Evolutionary conservation across 2,888 invertebrate genomes (phyloP), one percentile per base, ranked within the genome.

Genomic region (Chaetoderma sp.): DNA sequence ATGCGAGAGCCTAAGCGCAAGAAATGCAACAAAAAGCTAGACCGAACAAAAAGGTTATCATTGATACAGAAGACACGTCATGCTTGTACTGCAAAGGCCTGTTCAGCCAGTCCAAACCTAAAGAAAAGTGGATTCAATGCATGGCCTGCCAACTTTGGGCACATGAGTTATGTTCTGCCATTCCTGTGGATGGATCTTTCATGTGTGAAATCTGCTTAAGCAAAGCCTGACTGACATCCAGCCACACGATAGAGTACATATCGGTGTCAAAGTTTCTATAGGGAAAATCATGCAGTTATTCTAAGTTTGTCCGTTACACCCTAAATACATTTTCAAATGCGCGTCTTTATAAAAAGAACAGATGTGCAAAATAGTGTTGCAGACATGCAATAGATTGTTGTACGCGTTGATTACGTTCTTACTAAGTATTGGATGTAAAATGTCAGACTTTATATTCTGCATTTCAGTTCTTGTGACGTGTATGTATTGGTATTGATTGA

Each of bases 121-220:
- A n/a, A 1, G 52, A 52, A 21, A 2, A 10, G 16, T 52, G 52
- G 52, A 30, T 52, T 13, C 52, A 52, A 13, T 52, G 52, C 21
- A 32, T 21, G 16, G 23, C 18, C 1, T 30, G 52, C 32, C n/a
- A 2, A 27, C n/a, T 10, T 4, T 52, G 52, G 52, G 52, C 30
- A 28, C 52, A 52, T 28, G 52, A 52, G 21, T n/a, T 28, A 16
- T 52, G 52, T 52, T 2, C 52, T 52, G 52, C n/a, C 27, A 32
- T 16, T 18, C 10, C 50, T 25, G 21, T 8, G 8, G 27, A 50
- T 18, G 50, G 27, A 4, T 50, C 32, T n/a, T 52, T 52, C 21
- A 52, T 52, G 13, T 52, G 52, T 21, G 52, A 52, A 16, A 10
- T 30, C 2, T 52, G 52, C 28, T 10, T 8, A 13, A 52, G 16